Evolutionary conservation across 2,888 invertebrate species (phyloP), one percentile per base, ranked within the genome.

Genomic region (Agonopterix subpropinquella): DNA sequence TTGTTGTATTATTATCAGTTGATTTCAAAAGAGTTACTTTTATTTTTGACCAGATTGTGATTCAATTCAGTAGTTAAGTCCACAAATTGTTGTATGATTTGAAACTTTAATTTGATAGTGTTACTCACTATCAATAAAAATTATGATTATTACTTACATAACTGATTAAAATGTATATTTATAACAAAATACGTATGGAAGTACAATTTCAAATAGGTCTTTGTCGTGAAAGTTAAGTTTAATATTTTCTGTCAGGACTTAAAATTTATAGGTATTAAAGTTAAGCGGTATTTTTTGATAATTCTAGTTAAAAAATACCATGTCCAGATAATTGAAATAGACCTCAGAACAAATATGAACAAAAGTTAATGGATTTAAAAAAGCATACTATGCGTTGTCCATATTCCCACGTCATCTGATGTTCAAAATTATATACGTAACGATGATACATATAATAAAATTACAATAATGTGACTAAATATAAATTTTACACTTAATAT

Each of bases 381-480:
- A 11, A 51, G 35, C 46, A 59, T 48, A 59, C 28, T 7, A 66
- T 60, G 63, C 60, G 63, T 70, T 72, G 80, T 79, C 79, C 79
- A 72, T 65, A 50, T 43, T 68, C 72, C 73, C 67, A 69, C 80
- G 73, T 84, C 80, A 83, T 85, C 81, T 74, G 77, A 85, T 85
- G 87, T 88, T 87, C 88, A 88, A 88, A 88, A 87, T 83, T 86
- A 88, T 86, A 88, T 88, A 88, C 88, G 88, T 88, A 88, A 88
- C 82, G 71, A 80, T 82, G 81, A 85, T 81, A 87, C 88, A 87
- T 87, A 87, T 88, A 86, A 82, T 80, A 72, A 80, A 65, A 82
- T 76, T 75, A 80, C 84, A 84, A 84, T 86, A 86, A 85, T 85
- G 80, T 86, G 83, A 83, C 84, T 85, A 86, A 86, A 80, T 80